These are phyloP conservation scores for Eremophila alpestris DNA, from an alignment of 2,797 vertebrate species.

Conservation along the genomic window DNA sequence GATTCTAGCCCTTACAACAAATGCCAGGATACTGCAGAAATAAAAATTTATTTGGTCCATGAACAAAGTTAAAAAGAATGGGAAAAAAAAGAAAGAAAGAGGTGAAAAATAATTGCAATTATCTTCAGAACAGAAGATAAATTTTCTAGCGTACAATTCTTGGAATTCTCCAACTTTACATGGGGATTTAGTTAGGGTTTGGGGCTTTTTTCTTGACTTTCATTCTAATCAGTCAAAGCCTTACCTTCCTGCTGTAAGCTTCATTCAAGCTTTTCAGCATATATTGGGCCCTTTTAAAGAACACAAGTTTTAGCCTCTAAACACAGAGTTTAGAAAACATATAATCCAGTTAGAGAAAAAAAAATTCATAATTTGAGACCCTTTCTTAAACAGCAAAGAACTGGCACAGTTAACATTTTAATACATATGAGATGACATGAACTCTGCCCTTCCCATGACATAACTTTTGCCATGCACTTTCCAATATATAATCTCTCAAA, in stretches of 20 bases:
- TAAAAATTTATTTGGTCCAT: background rate
- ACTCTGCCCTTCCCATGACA: background rate
- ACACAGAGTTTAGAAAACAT: background rate
- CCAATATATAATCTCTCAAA: background rate
- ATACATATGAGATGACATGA: background rate
- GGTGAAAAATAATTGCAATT: background rate
- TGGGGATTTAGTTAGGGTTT: fast-evolving
- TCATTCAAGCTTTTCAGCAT: background rate
- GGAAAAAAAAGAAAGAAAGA: fast-evolving
- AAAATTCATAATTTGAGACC: background rate
- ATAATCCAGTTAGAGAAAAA: background rate
- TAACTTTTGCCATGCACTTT: background rate
- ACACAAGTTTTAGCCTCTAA: background rate
- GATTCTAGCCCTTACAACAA: background rate
- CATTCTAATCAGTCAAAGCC: background rate
- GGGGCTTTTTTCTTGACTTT: fast-evolving
- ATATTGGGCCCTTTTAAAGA: background rate
- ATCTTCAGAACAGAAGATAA: background rate
- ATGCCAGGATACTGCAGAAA: background rate
- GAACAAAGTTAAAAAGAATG: background rate
- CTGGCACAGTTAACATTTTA: background rate
- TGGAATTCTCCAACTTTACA: background rate
- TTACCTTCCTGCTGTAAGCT: background rate
- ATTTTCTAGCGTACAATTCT: background rate
- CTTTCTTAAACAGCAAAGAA: background rate